These are phyloP conservation scores for Loripinus fragilis DNA, from an alignment of 2,888 invertebrate genomes.

Conservation along the genomic window DNA sequence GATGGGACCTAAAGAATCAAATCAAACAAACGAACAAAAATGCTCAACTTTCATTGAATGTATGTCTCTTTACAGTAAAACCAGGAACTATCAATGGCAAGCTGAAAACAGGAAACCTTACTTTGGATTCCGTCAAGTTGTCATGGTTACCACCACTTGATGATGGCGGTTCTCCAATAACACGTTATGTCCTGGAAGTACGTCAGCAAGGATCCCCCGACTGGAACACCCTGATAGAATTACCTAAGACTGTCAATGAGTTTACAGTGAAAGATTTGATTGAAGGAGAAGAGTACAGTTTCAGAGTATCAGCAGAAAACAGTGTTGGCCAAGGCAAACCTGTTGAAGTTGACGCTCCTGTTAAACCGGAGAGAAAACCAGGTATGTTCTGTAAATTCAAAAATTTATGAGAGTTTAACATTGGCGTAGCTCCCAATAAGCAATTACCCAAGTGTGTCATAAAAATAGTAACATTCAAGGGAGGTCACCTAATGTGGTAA, in stretches of 20 bases:
- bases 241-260: constrained; percentile 51
- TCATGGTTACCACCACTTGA: constrained; percentile 80
- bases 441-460: too few relatives aligned
- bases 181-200: constrained; percentile 83
- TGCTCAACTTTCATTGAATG: too few relatives aligned
- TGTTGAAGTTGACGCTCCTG: constrained; percentile 84
- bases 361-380: constrained; percentile 75
- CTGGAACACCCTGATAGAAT: constrained; percentile 87
- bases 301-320: constrained; percentile 93
- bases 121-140: constrained; percentile 93
- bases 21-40: too few relatives aligned
- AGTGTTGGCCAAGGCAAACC: constrained; percentile 91
- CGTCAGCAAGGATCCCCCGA: constrained; percentile 89
- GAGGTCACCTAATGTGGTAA: too few relatives aligned
- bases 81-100: constrained; percentile 81
- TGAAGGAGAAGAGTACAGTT: constrained; percentile 96
- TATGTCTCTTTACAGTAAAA: constrained; percentile 59
- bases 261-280: constrained; percentile 85
- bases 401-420: too few relatives aligned
- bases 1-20: too few relatives aligned
- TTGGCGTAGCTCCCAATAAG: too few relatives aligned
- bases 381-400: too few relatives aligned
- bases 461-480: too few relatives aligned
- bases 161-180: constrained; percentile 78
- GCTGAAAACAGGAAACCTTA: constrained; percentile 90